Percentiles rank a stretch among this genome's conserved stretches.
Evolutionary conservation across 37 sponge, comb jelly and placozoan genomes (phyloP).

Genomic region (Agelas oroides): DNA sequence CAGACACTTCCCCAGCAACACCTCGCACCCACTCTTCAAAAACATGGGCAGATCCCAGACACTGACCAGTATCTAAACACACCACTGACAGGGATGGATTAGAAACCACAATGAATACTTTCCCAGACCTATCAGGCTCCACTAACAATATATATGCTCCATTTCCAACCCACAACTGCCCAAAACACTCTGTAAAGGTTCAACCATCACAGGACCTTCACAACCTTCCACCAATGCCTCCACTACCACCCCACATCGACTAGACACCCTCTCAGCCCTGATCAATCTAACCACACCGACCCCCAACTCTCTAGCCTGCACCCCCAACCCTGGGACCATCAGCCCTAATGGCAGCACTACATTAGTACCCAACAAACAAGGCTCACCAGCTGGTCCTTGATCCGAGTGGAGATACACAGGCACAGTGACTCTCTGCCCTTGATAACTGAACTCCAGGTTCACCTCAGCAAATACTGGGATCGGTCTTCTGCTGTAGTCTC

Average conservation of each 20-base stretch:
- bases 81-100: no score
- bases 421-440: conserved; percentile 3
- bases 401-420: conserved; percentile 8
- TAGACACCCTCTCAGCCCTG: neutral
- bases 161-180: no score
- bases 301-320: neutral
- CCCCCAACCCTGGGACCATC: conserved; percentile 1
- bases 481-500: conserved; percentile 25
- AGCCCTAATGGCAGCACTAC: conserved; percentile 9
- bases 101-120: no score
- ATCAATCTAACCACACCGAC: neutral
- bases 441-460: neutral
- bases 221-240: conserved; percentile 6
- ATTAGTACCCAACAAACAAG: conserved; percentile 10
- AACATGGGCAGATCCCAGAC: no score
- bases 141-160: no score
- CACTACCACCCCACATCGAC: neutral
- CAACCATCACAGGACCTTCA: neutral
- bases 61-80: no score
- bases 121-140: no score
- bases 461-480: conserved; percentile 20
- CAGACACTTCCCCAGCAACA: no score
- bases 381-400: neutral
- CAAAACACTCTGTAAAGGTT: no score
- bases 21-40: no score